Evolutionary conservation across 1,140 invertebrate species (phyloP).

Genomic region (Brachionus koreanus): DNA sequence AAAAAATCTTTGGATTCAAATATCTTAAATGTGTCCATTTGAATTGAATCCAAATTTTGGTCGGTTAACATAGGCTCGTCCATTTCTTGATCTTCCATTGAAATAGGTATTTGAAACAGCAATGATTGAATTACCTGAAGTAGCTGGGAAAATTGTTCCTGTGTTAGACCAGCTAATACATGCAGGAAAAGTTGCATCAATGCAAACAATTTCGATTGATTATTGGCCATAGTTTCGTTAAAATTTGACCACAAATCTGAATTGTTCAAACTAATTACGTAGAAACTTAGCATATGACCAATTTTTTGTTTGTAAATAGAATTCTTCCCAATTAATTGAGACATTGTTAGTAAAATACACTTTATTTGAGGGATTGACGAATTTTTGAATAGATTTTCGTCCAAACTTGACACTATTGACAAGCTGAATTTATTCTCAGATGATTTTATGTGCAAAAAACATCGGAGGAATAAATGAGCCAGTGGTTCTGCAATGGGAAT

Average conservation of each 20-base stretch:
- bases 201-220: neutral
- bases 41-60: neutral
- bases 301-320: neutral
- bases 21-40: neutral
- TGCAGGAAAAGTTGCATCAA: neutral
- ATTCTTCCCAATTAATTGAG: neutral
- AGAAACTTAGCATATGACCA: neutral
- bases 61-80: neutral
- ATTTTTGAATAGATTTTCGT: neutral
- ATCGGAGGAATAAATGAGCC: neutral
- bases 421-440: neutral
- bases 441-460: slow-evolving; percentile 13
- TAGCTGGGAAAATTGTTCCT: neutral
- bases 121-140: neutral
- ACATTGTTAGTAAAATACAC: neutral
- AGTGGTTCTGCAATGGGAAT: slow-evolving; percentile 10
- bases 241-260: neutral
- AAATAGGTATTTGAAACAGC: neutral
- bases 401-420: neutral
- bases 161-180: neutral
- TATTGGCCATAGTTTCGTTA: neutral
- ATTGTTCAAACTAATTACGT: neutral
- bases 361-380: neutral
- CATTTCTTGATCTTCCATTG: neutral
- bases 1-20: slow-evolving; percentile 9